phyloP scores from a whole-genome alignment of 1,140 invertebrate genomes.

The Hermetia illucens region DNA sequence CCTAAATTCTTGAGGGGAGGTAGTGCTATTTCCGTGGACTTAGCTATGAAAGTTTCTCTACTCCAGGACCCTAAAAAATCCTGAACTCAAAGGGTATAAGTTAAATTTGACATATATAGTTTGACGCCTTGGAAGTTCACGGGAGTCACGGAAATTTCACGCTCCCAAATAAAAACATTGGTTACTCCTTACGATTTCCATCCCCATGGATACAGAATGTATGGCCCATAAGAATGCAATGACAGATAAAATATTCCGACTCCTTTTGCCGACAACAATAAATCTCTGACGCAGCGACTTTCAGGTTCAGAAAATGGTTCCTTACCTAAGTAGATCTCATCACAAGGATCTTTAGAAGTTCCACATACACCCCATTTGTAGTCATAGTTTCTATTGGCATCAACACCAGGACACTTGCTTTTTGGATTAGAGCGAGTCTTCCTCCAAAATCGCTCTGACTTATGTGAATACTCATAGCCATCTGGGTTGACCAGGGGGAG shows the following conservation, averaged over 20 bases:
- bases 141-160: no score
- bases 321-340: slow-evolving; percentile 39
- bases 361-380: slow-evolving; percentile 36
- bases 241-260: slow-evolving; percentile 39
- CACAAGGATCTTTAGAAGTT: slow-evolving; percentile 38
- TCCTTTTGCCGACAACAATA: slow-evolving; percentile 19
- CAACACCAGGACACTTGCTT: slow-evolving; percentile 32
- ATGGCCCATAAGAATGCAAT: slow-evolving; percentile 49
- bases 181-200: slow-evolving; percentile 23
- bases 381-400: slow-evolving; percentile 42
- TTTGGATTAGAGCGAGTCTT: slow-evolving; percentile 30
- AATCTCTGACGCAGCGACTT: slow-evolving; percentile 32
- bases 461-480: slow-evolving; percentile 8
- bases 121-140: no score
- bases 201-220: slow-evolving; percentile 49
- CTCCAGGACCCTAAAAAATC: no score
- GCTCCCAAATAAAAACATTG: no score
- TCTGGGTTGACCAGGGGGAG: slow-evolving; percentile 35
- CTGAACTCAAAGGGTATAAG: no score
- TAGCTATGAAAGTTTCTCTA: no score
- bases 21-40: not conserved
- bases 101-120: no score
- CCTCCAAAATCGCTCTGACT: slow-evolving; percentile 33
- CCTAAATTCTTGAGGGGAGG: not conserved
- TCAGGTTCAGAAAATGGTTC: slow-evolving; percentile 46